Percentiles rank a stretch among this genome's conserved stretches.
Evolutionary conservation across 2,888 invertebrate genomes (phyloP).

Genomic region (Colletes collaris): DNA sequence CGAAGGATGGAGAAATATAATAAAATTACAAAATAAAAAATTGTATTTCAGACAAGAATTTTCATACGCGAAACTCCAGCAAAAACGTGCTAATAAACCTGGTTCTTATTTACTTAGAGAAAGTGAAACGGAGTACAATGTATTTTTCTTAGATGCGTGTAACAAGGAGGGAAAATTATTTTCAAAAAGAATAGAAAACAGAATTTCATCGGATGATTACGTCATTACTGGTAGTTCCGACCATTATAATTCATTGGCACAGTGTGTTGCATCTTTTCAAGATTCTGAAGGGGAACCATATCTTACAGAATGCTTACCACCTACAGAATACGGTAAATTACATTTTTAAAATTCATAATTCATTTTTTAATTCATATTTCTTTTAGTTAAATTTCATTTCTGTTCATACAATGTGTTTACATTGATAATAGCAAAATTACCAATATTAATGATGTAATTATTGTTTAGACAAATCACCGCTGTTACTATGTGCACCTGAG

Average conservation of each 20-base stretch:
- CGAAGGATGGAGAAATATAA: not conserved
- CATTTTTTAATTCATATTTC: too few relatives aligned
- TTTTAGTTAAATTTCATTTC: too few relatives aligned
- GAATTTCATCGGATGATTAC: slow-evolving; percentile 85
- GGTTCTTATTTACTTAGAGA: slow-evolving; percentile 93
- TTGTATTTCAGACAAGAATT: slow-evolving; percentile 88
- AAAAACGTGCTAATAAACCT: slow-evolving; percentile 89
- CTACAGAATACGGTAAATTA: slow-evolving; percentile 91
- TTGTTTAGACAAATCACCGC: slow-evolving; percentile 87
- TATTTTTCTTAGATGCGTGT: slow-evolving; percentile 92
- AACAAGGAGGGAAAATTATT: slow-evolving; percentile 85
- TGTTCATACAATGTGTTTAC: not conserved
- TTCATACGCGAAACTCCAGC: slow-evolving; percentile 92
- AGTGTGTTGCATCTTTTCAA: slow-evolving; percentile 87
- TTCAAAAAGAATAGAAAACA: slow-evolving; percentile 80
- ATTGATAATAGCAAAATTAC: not conserved
- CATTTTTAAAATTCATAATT: too few relatives aligned
- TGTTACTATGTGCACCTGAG: slow-evolving; percentile 87
- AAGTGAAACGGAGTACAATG: slow-evolving; percentile 91
- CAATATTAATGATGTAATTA: not conserved
- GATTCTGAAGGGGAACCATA: slow-evolving; percentile 86
- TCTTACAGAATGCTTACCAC: slow-evolving; percentile 91
- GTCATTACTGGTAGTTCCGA: slow-evolving; percentile 84
- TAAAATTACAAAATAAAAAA: not conserved
- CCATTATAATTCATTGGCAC: slow-evolving; percentile 86